A percentile compares a stretch with the other conserved stretches of the same genome.
These are phyloP conservation scores for Chlorodrepanis virens DNA, from an alignment of 2,113 vertebrate genomes.

Conservation along the genomic window DNA sequence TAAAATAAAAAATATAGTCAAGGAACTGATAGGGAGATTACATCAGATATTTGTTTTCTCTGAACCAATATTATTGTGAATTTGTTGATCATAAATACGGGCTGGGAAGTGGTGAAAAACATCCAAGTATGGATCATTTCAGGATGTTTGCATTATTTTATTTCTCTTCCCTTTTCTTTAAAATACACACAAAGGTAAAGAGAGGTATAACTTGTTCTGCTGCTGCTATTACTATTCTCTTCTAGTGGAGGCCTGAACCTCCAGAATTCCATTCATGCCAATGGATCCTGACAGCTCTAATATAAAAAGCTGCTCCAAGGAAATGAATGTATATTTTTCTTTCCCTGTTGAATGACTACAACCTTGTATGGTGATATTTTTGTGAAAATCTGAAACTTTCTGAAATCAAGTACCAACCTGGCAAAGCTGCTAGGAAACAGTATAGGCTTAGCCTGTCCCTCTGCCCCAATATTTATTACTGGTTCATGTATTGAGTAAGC, in stretches of 20 bases:
- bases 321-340: not conserved
- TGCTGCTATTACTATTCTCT: not conserved
- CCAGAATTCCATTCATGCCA: not conserved
- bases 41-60: not conserved
- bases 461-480: not conserved
- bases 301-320: slow-evolving; percentile 12
- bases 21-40: not conserved
- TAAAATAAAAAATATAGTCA: not conserved
- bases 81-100: not conserved
- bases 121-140: not conserved
- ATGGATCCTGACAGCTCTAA: not conserved
- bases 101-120: not conserved
- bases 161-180: not conserved
- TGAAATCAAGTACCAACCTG: not conserved
- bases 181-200: not conserved
- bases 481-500: not conserved
- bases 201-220: not conserved
- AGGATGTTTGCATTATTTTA: not conserved
- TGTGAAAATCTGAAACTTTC: not conserved
- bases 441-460: not conserved
- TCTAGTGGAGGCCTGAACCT: not conserved
- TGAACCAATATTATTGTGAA: not conserved
- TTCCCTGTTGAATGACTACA: not conserved
- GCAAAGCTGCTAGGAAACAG: not conserved
- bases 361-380: not conserved